phyloP scores from a whole-genome alignment of 37 sponge, comb jelly and placozoan genomes.

The Hormiphora californensis region DNA sequence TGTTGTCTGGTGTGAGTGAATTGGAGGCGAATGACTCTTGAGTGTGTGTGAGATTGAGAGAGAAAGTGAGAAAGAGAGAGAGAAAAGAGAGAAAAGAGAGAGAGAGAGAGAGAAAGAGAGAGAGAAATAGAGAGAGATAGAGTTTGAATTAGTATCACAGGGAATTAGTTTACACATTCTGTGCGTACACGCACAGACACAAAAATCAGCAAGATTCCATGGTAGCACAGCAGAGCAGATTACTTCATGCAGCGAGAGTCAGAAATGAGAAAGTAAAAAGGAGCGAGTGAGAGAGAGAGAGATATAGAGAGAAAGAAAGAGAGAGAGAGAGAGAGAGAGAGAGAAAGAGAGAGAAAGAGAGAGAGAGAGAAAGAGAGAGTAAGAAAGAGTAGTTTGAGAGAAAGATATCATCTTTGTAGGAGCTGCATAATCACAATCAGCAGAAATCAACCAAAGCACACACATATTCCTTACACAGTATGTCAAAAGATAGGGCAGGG shows the following conservation, averaged over 20 bases:
- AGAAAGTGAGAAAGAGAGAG: too few relatives aligned
- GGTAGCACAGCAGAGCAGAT: neutral
- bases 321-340: slow-evolving; percentile 2
- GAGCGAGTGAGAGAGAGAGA: too few relatives aligned
- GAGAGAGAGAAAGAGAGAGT: slow-evolving; percentile 24
- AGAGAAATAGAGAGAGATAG: too few relatives aligned
- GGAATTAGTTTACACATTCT: slow-evolving; percentile 13
- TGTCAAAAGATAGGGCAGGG: neutral
- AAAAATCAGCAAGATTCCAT: neutral
- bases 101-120: neutral
- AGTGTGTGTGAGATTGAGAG: too few relatives aligned
- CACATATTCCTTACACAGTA: neutral
- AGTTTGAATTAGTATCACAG: too few relatives aligned
- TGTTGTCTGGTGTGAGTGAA: too few relatives aligned
- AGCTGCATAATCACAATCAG: neutral
- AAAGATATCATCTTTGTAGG: neutral
- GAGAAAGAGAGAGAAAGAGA: neutral
- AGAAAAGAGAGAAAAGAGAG: neutral
- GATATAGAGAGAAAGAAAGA: too few relatives aligned
- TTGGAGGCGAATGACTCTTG: too few relatives aligned
- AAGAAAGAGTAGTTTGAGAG: neutral
- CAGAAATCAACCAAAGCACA: slow-evolving; percentile 51
- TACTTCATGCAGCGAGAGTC: neutral
- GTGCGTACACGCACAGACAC: neutral
- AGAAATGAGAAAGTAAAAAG: neutral